Evolutionary conservation across 1,140 invertebrate genomes (phyloP), one percentile per base, ranked within the genome.

Genomic region (Magallana angulata): DNA sequence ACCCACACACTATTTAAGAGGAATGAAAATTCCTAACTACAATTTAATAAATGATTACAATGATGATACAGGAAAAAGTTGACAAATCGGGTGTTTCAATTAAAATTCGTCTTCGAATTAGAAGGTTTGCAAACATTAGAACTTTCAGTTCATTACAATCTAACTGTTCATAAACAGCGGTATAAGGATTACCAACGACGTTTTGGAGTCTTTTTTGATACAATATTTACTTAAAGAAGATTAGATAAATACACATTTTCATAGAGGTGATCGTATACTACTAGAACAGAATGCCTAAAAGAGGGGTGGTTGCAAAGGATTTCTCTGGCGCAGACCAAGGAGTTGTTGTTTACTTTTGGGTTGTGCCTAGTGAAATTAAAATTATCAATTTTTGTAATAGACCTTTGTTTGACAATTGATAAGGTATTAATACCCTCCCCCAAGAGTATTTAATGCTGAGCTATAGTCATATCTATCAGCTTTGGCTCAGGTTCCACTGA

Each of bases 351-450:
- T 82, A 82, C 81, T 57, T 57, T 57, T 82, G 57, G 81, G 81
- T 56, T 57, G 81, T 82, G 81, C 81, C 81, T 82, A 82, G 81
- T 57, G 81, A 82, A 82, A 82, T n/a, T 82, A 57, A 58, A 82
- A 57, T 82, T 82, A 58, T 82, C 81, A 82, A 57, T 82, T 76
- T 76, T 76, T 76, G 68, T 76, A 76, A 76, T 76, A 76, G 68
- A 76, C 24, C 24, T 30, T 76, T 76, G 68, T 76, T 76, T 76
- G 68, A 76, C 68, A 76, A 76, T 76, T 76, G 68, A 76, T 76
- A 76, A 76, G 18, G 68, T 76, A 76, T 76, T 76, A 76, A 76
- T 76, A 76, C 68, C 68, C 68, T 76, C 68, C 68, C 14, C 14
- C 68, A 30, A 30, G 68, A 76, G 68, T 76, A 76, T 76, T 76